Conservation (phyloP, 2,797 vertebrate species). For the Australoheros facetus region DNA sequence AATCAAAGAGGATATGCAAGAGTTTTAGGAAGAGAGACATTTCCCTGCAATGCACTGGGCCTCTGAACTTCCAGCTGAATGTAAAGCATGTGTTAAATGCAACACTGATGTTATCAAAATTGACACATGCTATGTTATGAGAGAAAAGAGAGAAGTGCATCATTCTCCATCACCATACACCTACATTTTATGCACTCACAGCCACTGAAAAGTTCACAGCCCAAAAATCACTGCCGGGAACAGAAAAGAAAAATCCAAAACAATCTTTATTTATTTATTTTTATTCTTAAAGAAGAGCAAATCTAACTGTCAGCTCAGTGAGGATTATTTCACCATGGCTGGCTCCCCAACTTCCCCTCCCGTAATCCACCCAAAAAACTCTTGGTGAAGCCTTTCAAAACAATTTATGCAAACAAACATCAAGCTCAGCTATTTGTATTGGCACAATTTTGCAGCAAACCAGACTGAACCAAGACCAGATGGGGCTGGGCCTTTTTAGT, state of each 20-base stretch:
- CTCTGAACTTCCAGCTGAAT: slow-evolving; percentile 68
- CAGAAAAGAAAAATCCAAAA: slow-evolving; percentile 64
- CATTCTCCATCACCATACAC: slow-evolving; percentile 44
- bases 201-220: slow-evolving; percentile 68
- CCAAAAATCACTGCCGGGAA: slow-evolving; percentile 66
- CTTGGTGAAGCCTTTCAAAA: slow-evolving; percentile 94
- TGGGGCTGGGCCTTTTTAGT: slow-evolving; percentile 76
- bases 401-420: slow-evolving; percentile 98
- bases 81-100: slow-evolving; percentile 68
- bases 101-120: slow-evolving; percentile 72
- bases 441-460: slow-evolving; percentile 91
- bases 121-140: slow-evolving; percentile 63
- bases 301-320: slow-evolving; percentile 76
- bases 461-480: slow-evolving; percentile 92
- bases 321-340: slow-evolving; percentile 77
- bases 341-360: slow-evolving; percentile 76
- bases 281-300: slow-evolving; percentile 68
- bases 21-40: slow-evolving; percentile 64
- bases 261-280: slow-evolving; percentile 48
- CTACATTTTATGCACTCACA: slow-evolving; percentile 19
- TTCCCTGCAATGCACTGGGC: slow-evolving; percentile 47
- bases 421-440: slow-evolving; percentile 95
- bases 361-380: slow-evolving; percentile 90
- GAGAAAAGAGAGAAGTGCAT: slow-evolving; percentile 50
- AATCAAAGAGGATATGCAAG: slow-evolving; percentile 65